Percentiles rank a stretch among this genome's conserved stretches.
Evolutionary conservation across 2,113 vertebrate species (phyloP).

Genomic region (Pelvicachromis taeniatus): DNA sequence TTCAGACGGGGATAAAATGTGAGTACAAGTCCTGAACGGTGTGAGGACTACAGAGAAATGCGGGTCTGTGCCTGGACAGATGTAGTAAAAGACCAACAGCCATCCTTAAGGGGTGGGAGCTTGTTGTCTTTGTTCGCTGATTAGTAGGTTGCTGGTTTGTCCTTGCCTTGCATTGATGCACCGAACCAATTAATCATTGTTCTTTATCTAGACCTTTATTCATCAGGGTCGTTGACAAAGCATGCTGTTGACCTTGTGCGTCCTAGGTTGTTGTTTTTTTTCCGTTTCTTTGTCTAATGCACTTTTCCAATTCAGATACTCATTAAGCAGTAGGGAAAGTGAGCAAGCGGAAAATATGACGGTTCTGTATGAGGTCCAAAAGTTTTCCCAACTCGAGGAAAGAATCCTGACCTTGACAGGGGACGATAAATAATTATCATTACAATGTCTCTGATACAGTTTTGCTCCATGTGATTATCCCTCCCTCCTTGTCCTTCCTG

Average conservation of each 20-base stretch:
- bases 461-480: slow-evolving; percentile 46
- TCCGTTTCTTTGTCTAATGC: not conserved
- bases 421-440: slow-evolving; percentile 60
- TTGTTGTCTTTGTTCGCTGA: slow-evolving; percentile 27
- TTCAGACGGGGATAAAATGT: not conserved
- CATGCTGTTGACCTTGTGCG: slow-evolving; percentile 46
- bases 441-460: slow-evolving; percentile 48
- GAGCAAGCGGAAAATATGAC: not conserved
- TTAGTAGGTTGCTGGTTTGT: slow-evolving; percentile 29
- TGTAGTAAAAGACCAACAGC: not conserved
- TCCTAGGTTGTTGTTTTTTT: not conserved
- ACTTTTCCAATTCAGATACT: not conserved
- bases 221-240: slow-evolving; percentile 29
- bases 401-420: slow-evolving; percentile 48
- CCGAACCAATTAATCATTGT: slow-evolving; percentile 56
- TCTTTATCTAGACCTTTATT: slow-evolving; percentile 65
- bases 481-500: slow-evolving; percentile 38
- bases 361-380: not conserved
- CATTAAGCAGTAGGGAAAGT: not conserved
- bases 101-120: not conserved
- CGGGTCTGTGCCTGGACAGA: not conserved
- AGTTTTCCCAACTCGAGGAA: slow-evolving; percentile 6
- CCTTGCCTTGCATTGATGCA: slow-evolving; percentile 50
- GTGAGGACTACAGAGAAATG: not conserved
- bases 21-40: not conserved